A percentile compares a stretch with the other conserved stretches of the same genome.
These are phyloP conservation scores for Oncorhynchus keta DNA, from an alignment of 2,113 vertebrate species.

Conservation along the genomic window DNA sequence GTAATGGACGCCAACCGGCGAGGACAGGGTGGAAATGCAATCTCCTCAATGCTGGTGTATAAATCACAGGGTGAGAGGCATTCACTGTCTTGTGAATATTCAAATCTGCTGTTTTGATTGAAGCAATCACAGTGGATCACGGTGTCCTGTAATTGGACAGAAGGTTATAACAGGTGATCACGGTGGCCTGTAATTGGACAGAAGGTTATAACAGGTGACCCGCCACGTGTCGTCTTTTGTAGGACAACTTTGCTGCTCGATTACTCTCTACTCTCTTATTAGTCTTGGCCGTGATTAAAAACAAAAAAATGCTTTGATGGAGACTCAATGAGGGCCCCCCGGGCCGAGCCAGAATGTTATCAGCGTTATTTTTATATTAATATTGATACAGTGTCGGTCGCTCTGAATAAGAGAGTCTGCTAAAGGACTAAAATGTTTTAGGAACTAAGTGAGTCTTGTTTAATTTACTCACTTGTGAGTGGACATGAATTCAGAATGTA, in stretches of 20 bases:
- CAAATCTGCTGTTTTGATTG: conserved; percentile 76
- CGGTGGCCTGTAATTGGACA: too few species aligned
- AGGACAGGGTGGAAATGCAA: conserved; percentile 64
- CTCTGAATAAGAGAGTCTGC: neutral
- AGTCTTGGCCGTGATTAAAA: conserved; percentile 67
- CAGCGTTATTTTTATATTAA: conserved; percentile 13
- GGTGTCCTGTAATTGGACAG: conserved; percentile 63
- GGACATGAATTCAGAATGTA: conserved; percentile 70
- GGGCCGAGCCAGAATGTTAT: neutral
- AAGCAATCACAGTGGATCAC: conserved; percentile 73
- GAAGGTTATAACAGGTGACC: conserved; percentile 59
- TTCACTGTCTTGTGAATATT: conserved; percentile 70
- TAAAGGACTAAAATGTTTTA: neutral
- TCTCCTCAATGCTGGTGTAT: conserved; percentile 72
- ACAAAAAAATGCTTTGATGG: conserved; percentile 73
- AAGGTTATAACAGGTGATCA: conserved; percentile 56
- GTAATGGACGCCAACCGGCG: conserved; percentile 72
- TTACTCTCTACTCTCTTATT: conserved; percentile 62
- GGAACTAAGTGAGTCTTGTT: conserved; percentile 12
- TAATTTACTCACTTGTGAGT: conserved; percentile 56
- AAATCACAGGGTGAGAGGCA: conserved; percentile 69
- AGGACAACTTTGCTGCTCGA: conserved; percentile 57
- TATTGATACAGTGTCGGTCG: neutral
- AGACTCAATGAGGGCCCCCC: conserved; percentile 18
- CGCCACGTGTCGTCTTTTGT: conserved; percentile 66